Evolutionary conservation across 1,140 invertebrate genomes (phyloP).

Genomic region (Pseudomyrmex sp.): DNA sequence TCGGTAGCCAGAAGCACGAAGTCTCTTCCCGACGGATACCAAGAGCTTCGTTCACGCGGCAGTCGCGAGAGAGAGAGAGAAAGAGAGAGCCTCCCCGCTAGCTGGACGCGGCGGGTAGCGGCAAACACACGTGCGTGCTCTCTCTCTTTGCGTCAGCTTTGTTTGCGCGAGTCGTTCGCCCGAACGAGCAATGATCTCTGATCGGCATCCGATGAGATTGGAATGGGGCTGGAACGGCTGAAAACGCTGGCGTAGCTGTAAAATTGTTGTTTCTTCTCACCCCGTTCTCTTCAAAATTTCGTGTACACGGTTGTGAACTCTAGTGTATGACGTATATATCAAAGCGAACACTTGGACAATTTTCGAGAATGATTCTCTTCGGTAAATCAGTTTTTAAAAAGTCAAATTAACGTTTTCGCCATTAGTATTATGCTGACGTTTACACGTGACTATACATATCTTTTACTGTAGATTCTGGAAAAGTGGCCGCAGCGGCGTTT

Average conservation of each 20-base stretch:
- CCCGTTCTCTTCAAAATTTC: background rate
- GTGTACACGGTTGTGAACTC: background rate
- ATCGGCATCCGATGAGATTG: conserved; percentile 38
- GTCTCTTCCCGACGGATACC: conserved; percentile 54
- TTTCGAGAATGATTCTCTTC: no score
- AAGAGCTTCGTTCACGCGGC: conserved; percentile 53
- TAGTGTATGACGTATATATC: background rate
- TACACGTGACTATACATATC: no score
- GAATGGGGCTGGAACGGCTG: conserved; percentile 15
- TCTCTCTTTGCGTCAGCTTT: conserved; percentile 74
- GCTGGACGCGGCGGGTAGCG: conserved; percentile 72
- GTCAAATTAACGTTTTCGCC: no score
- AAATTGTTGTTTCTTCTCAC: background rate
- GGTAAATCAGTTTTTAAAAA: no score
- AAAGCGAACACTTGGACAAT: no score
- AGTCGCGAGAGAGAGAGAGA: conserved; percentile 33
- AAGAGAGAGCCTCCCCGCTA: conserved; percentile 62
- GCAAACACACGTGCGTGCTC: conserved; percentile 76
- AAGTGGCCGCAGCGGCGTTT: background rate
- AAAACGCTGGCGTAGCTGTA: conserved; percentile 13
- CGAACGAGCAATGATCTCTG: conserved; percentile 42
- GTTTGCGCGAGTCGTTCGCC: conserved; percentile 64
- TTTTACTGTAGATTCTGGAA: background rate
- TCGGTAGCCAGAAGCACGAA: conserved; percentile 33
- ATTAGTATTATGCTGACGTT: no score